phyloP scores from a whole-genome alignment of 2,113 vertebrate species.

The Mystacornis crossleyi region DNA sequence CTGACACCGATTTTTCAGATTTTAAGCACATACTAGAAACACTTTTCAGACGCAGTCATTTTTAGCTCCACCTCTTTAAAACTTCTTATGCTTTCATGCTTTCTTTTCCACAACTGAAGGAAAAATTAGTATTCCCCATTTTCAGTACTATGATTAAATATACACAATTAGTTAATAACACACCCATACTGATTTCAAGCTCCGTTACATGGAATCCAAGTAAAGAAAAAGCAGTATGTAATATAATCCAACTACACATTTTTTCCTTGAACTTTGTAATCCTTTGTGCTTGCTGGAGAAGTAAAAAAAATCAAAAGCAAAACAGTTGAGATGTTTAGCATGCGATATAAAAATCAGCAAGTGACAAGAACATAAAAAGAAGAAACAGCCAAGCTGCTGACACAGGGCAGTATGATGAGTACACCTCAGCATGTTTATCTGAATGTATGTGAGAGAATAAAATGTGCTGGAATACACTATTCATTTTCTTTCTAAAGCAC shows the following conservation, averaged over 20 bases:
- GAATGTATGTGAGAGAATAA: neutral
- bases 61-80: neutral
- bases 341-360: neutral
- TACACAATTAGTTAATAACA: neutral
- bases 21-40: neutral
- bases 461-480: conserved; percentile 41
- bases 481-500: neutral
- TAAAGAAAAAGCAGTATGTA: neutral
- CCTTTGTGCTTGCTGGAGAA: neutral
- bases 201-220: neutral
- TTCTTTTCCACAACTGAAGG: neutral
- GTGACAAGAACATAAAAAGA: neutral
- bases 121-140: neutral
- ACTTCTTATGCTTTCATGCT: neutral
- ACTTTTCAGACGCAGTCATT: neutral
- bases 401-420: neutral
- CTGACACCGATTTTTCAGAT: neutral
- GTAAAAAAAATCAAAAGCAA: neutral
- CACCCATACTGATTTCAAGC: neutral
- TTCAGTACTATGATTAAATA: neutral
- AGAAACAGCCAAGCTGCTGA: neutral
- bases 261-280: neutral
- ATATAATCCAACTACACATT: neutral
- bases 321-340: neutral
- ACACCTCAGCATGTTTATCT: neutral